These are phyloP conservation scores for Salticus scenicus DNA, from an alignment of 2,888 invertebrate genomes.

Conservation along the genomic window DNA sequence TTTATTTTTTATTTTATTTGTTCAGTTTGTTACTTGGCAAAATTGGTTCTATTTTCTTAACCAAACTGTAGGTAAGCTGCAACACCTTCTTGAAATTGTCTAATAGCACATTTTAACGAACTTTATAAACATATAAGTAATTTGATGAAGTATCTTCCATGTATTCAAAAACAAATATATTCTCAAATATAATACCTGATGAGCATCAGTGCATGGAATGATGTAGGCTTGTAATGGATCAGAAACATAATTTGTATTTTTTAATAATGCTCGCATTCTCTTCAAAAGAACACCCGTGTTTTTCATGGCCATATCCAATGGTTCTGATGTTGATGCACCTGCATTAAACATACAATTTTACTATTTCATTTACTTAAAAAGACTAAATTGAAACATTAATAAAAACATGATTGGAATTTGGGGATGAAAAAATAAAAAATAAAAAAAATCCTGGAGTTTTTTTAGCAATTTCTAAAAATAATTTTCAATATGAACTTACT, in stretches of 20 bases:
- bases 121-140: too few species aligned
- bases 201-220: slow-evolving; percentile 88
- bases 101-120: too few species aligned
- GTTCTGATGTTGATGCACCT: slow-evolving; percentile 70
- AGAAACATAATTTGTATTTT: slow-evolving; percentile 77
- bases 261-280: slow-evolving; percentile 80
- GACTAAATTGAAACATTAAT: not conserved
- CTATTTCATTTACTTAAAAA: not conserved
- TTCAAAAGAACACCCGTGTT: slow-evolving; percentile 75
- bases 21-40: too few species aligned
- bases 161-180: too few species aligned
- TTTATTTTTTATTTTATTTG: too few species aligned
- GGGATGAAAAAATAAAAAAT: not conserved
- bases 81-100: too few species aligned
- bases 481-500: slow-evolving; percentile 46
- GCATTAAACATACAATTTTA: not conserved
- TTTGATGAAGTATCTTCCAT: too few species aligned
- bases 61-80: too few species aligned
- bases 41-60: too few species aligned
- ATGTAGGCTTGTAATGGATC: slow-evolving; percentile 84
- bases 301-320: slow-evolving; percentile 71
- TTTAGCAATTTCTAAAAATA: slow-evolving; percentile 5
- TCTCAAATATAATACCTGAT: slow-evolving; percentile 84
- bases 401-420: not conserved
- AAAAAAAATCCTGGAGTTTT: not conserved